Conservation (phyloP, 2,113 vertebrate species). For the Hippopotamus amphibius region DNA sequence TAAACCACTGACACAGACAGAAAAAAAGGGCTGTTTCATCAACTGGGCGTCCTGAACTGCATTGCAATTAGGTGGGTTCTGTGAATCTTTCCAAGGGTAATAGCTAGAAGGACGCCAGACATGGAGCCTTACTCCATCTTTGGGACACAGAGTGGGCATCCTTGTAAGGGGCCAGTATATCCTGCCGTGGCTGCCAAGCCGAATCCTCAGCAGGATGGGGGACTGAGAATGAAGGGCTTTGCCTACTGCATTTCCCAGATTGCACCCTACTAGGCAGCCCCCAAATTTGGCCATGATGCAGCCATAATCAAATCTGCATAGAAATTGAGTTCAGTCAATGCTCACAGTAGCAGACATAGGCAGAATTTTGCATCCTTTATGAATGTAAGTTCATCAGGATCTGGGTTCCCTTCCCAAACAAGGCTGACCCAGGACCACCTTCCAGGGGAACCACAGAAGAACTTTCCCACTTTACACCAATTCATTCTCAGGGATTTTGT, state of each 20-base stretch:
- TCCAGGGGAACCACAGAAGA: not conserved
- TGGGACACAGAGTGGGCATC: not conserved
- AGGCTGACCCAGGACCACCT: not conserved
- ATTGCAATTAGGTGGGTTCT: slow-evolving; percentile 69
- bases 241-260: not conserved
- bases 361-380: not conserved
- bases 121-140: fast-evolving
- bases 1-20: slow-evolving; percentile 77
- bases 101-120: slow-evolving; percentile 1
- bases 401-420: not conserved
- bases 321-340: not conserved
- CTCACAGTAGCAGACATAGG: not conserved
- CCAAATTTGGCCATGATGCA: not conserved
- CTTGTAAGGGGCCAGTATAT: not conserved
- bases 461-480: not conserved
- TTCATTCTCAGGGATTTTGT: not conserved
- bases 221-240: not conserved
- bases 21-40: slow-evolving; percentile 70
- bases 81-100: slow-evolving; percentile 75
- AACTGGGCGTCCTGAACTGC: slow-evolving; percentile 73
- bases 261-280: not conserved
- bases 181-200: not conserved
- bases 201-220: not conserved
- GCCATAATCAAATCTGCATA: not conserved
- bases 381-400: not conserved